Percentiles rank a stretch among this genome's conserved stretches.
Evolutionary conservation across 2,797 vertebrate genomes (phyloP).

Genomic region (Siniperca undulata): DNA sequence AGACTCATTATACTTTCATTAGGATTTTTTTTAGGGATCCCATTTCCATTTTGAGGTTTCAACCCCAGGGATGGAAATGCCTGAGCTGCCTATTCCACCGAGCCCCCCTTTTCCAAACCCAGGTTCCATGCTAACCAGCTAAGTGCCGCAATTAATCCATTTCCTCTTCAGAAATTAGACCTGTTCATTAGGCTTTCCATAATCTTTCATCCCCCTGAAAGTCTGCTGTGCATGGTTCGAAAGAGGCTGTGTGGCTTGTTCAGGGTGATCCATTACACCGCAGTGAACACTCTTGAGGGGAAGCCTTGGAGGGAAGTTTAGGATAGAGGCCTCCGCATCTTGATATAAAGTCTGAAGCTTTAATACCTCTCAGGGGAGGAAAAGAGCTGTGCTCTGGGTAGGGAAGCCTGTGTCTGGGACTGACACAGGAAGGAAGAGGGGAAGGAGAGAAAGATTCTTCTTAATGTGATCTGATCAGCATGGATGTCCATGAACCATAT

Average conservation of each 20-base stretch:
- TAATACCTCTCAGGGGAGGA: constrained; percentile 43
- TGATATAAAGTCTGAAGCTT: constrained; percentile 54
- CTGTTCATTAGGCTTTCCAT: constrained; percentile 57
- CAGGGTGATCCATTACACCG: constrained; percentile 48
- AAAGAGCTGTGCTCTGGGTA: not conserved
- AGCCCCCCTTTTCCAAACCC: not conserved
- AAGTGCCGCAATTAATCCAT: constrained; percentile 70
- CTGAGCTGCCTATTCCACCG: constrained; percentile 5
- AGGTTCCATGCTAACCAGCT: constrained; percentile 47
- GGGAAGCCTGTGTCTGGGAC: not conserved
- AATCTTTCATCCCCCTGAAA: constrained; percentile 30
- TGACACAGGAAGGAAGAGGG: constrained; percentile 22
- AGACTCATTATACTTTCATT: constrained; percentile 55
- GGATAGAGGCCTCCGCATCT: constrained; percentile 44
- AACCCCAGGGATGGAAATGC: constrained; percentile 36
- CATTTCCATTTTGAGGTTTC: constrained; percentile 56
- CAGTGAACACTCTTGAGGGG: constrained; percentile 28
- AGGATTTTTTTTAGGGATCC: constrained; percentile 27
- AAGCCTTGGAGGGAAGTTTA: constrained; percentile 39
- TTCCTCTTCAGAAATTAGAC: constrained; percentile 64
- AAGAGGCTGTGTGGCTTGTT: constrained; percentile 39
- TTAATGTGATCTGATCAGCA: constrained; percentile 30
- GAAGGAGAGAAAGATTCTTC: constrained; percentile 16
- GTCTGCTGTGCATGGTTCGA: constrained; percentile 36
- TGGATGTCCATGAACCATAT: constrained; percentile 39